Conservation (phyloP, 2,797 vertebrate genomes). For the Rhodeus uyekii region DNA sequence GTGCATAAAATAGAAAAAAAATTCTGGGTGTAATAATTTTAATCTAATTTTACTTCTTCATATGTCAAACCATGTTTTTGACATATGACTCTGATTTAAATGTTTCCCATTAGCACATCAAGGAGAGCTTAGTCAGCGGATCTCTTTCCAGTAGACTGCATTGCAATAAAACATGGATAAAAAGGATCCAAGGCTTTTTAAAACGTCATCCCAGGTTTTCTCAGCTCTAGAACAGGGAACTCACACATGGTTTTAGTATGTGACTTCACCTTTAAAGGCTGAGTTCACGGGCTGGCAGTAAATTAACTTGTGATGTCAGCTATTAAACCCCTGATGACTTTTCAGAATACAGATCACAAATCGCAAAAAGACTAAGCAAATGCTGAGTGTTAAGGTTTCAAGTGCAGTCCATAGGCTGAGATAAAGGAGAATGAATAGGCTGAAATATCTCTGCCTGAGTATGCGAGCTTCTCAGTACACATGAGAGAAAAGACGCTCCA, state of each 20-base stretch:
- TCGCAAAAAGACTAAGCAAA: neutral
- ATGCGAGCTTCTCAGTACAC: constrained; percentile 25
- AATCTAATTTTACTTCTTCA: neutral
- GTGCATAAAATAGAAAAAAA: neutral
- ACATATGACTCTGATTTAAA: constrained; percentile 1
- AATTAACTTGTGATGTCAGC: neutral
- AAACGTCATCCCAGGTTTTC: neutral
- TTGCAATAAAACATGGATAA: constrained; percentile 19
- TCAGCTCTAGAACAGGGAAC: neutral
- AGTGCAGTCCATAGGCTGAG: neutral
- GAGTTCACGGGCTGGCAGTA: neutral
- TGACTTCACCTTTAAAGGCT: neutral
- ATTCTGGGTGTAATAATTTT: neutral
- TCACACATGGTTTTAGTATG: constrained; percentile 18
- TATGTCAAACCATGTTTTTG: neutral
- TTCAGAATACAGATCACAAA: neutral
- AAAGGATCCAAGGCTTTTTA: neutral
- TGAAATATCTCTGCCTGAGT: constrained; percentile 23
- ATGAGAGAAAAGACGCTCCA: constrained; percentile 32
- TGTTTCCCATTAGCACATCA: constrained; percentile 9
- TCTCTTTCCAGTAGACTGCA: constrained; percentile 1
- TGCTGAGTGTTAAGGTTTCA: neutral
- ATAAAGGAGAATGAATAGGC: neutral
- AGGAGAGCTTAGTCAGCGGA: constrained; percentile 8
- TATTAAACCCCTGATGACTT: neutral